Base-by-base conservation (phyloP, 2,888 invertebrate genomes). In the Sipunculus nudus region DNA sequence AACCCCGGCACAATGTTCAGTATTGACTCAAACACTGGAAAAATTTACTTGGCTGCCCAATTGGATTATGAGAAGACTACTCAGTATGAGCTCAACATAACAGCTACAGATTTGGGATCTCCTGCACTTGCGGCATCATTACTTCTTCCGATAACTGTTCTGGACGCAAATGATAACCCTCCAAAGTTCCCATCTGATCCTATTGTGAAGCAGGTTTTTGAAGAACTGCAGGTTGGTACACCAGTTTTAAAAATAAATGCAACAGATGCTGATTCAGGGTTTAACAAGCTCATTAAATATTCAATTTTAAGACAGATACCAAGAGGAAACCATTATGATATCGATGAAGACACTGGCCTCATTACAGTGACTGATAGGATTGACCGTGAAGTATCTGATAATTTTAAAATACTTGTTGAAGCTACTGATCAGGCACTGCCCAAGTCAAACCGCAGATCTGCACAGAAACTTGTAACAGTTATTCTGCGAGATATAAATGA, bases 91-190 rank as follows among this genome's bases (percentile, higher is more conserved):
- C 85, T 97, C 67, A 92, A 89, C 3, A 91, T 97, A 29, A 89
- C 90, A 65, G 96, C 94, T 0, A 94, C 95, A 78, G 74, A 87
- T 87, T 52, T 82, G 39, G 83, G 83, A 61, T 29, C 76, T 75
- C 65, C 84, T 39, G 68, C 88, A 88, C 80, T 91, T 88, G 79
- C 93, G 90, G 86, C 91, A 89, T 59, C 92, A 90, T 70, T 85
- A 56, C 75, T 82, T 64, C 88, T 95, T 73, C 89, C 90, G 63
- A 92, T 97, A 76, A 89, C 89, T 61, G 91, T 96, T 55, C 89
- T 92, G 70, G 96, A 96, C 85, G 92, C 93, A 79, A 96, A 96
- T 85, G 96, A 97, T 85, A 95, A 96, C 82, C 91, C 92, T 35
- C 96, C 96, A 45, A 87, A 92, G 61, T 96, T 96, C 84, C 93